These are phyloP conservation scores for Netelia virgata DNA, from an alignment of 2,888 invertebrate species.

Conservation along the genomic window DNA sequence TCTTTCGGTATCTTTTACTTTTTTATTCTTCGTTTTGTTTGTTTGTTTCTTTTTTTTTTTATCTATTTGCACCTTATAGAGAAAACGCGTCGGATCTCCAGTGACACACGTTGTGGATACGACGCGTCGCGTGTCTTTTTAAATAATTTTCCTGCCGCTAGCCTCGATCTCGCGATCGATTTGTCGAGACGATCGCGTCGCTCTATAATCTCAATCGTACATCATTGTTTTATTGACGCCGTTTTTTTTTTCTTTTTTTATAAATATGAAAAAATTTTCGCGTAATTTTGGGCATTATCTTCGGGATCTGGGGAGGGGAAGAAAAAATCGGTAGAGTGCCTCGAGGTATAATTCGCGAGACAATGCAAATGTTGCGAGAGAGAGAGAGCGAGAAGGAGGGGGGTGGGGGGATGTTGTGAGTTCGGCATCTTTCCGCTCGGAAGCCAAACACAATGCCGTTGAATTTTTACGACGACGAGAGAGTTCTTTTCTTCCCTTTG, in stretches of 20 bases:
- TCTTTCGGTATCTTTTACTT: neutral
- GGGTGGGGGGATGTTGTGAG: slow-evolving; percentile 70
- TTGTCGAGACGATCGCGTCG: neutral
- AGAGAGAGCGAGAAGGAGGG: slow-evolving; percentile 2
- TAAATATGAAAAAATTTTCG: neutral
- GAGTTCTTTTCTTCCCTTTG: slow-evolving; percentile 66
- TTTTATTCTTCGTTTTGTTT: neutral
- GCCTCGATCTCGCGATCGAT: neutral
- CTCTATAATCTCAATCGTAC: neutral
- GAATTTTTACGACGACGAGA: slow-evolving; percentile 73
- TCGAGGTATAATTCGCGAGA: slow-evolving; percentile 30
- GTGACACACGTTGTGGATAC: neutral
- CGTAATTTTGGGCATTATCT: neutral
- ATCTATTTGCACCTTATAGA: slow-evolving; percentile 65
- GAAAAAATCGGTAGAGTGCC: slow-evolving; percentile 1
- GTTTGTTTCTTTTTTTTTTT: neutral
- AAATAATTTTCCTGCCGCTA: neutral
- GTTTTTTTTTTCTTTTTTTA: neutral
- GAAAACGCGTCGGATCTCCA: slow-evolving; percentile 62
- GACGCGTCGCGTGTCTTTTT: neutral
- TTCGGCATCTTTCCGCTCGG: slow-evolving; percentile 74
- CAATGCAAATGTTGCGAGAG: slow-evolving; percentile 29
- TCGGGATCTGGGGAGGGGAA: neutral
- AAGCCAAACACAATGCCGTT: slow-evolving; percentile 76
- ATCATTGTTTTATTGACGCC: neutral